Base-by-base conservation (phyloP, 1,140 invertebrate species). In the Probaryconus sp. region DNA sequence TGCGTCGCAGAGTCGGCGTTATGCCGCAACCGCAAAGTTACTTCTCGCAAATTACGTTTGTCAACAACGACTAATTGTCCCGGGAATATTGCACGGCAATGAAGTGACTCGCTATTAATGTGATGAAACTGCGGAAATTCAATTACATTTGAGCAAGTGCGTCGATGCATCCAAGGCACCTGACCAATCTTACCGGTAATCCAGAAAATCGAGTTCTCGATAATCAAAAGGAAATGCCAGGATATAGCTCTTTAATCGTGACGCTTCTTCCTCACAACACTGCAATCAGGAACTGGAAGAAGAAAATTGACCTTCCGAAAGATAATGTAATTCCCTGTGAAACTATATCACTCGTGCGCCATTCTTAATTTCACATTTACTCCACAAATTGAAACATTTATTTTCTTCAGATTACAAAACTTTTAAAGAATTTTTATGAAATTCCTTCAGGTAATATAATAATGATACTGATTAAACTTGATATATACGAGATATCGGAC, bases 11-110 rank as follows among this genome's bases (percentile, higher is more conserved):
- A 58, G 68, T 50, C 20, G 42, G 42, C 43, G 63, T 74, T 73
- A 61, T 63, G 37, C 28, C 18, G 45, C 30, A 18, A 17, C 72
- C 63, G 48, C 79, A 84, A 86, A 86, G 83, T 86, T 86, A 79
- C 81, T 83, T 81, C 72, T 80, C 47, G 73, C 69, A 85, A 87
- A 87, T 87, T 87, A 83, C 78, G 80, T 87, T 87, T 83, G 81
- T 85, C 82, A 87, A 86, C 83, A 85, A 78, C 50, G 60, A 76
- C 81, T 87, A 86, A 87, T 87, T 87, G 85, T 85, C 80, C 68
- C 47, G 79, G 77, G 81, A 85, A 83, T 85, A 85, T 85, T 82
- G 81, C 79, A 77, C 64, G 72, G 76, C 80, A 82, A 83, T 84
- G 72, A 85, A 85, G 84, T 78, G 79, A 79, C 80, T 85, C 71